phyloP scores from a whole-genome alignment of 2,888 invertebrate genomes.

The Druceiella hillmani region DNA sequence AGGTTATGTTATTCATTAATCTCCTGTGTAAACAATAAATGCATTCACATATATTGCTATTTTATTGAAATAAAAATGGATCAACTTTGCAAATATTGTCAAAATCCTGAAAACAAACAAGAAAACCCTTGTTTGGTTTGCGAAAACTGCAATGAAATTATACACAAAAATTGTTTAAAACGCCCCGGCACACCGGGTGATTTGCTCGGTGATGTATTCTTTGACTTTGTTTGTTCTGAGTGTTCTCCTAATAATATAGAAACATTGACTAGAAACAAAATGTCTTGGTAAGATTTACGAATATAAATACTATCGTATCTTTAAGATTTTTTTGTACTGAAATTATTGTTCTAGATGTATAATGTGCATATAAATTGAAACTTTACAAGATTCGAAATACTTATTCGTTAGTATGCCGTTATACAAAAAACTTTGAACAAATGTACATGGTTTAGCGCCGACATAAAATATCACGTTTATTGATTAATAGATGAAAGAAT shows the following conservation, averaged over 20 bases:
- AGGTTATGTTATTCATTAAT: too few relatives aligned
- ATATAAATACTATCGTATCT: too few relatives aligned
- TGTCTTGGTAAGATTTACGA: slow-evolving; percentile 68
- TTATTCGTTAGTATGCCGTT: too few relatives aligned
- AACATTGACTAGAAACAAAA: slow-evolving; percentile 55
- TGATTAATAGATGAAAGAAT: too few relatives aligned
- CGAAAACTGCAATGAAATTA: slow-evolving; percentile 50
- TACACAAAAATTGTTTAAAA: slow-evolving; percentile 63
- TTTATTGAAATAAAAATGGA: slow-evolving; percentile 15
- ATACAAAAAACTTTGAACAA: too few relatives aligned
- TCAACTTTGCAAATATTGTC: slow-evolving; percentile 55
- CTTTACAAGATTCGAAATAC: too few relatives aligned
- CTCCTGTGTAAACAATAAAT: too few relatives aligned
- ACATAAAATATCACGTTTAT: too few relatives aligned
- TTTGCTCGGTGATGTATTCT: slow-evolving; percentile 71
- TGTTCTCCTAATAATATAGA: slow-evolving; percentile 57
- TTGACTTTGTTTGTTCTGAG: slow-evolving; percentile 60
- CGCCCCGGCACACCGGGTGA: slow-evolving; percentile 65
- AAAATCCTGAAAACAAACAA: slow-evolving; percentile 47
- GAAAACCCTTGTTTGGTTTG: slow-evolving; percentile 58
- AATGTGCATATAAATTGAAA: too few relatives aligned
- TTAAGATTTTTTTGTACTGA: slow-evolving; percentile 1
- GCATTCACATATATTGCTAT: too few relatives aligned
- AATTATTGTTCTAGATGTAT: too few relatives aligned
- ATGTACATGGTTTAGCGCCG: too few relatives aligned